phyloP scores from a whole-genome alignment of 2,888 invertebrate species.

The Pemphredon lugubris region DNA sequence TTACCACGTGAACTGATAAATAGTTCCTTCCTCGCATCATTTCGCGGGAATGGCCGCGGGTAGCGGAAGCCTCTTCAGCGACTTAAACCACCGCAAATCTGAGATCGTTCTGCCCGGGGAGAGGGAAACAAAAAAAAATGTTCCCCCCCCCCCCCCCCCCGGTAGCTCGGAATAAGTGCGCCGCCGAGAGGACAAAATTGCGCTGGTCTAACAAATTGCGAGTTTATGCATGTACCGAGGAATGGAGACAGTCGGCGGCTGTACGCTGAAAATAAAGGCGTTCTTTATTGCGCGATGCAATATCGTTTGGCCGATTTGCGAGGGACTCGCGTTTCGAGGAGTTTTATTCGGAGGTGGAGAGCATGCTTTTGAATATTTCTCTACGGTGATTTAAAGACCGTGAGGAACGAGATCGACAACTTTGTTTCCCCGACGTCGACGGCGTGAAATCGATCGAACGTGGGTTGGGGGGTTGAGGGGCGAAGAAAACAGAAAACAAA shows the following conservation, averaged over 20 bases:
- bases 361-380: slow-evolving; percentile 6
- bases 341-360: not conserved
- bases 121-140: too few species aligned
- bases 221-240: slow-evolving; percentile 36
- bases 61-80: too few species aligned
- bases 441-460: too few species aligned
- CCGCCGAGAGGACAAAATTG: slow-evolving; percentile 25
- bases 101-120: too few species aligned
- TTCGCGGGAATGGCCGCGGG: too few species aligned
- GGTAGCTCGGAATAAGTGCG: slow-evolving; percentile 22
- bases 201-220: slow-evolving; percentile 54
- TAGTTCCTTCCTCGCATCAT: slow-evolving; percentile 66
- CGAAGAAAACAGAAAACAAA: too few species aligned
- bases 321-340: slow-evolving; percentile 9
- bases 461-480: too few species aligned
- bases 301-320: not conserved
- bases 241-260: slow-evolving; percentile 12
- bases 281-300: slow-evolving; percentile 28
- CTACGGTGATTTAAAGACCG: too few species aligned
- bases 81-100: too few species aligned
- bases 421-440: too few species aligned
- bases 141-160: not conserved
- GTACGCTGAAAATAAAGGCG: slow-evolving; percentile 9
- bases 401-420: not conserved
- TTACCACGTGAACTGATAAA: slow-evolving; percentile 65